These are phyloP conservation scores for Catocala nupta DNA, from an alignment of 2,888 invertebrate species.

Conservation along the genomic window DNA sequence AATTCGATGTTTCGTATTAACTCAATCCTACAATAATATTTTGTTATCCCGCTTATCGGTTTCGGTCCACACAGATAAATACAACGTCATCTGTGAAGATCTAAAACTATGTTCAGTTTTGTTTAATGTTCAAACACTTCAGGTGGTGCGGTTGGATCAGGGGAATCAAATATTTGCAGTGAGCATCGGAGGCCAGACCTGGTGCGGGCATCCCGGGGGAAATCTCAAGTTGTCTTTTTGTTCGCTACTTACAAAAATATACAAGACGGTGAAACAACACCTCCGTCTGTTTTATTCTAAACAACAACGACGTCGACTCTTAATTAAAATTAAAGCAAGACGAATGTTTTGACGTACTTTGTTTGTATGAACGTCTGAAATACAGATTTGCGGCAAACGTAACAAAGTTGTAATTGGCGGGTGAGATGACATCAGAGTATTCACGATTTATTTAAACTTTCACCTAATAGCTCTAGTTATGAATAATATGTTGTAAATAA, in stretches of 20 bases:
- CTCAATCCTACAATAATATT: slow-evolving; percentile 27
- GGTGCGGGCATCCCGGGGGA: slow-evolving; percentile 56
- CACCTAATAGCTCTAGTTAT: slow-evolving; percentile 4
- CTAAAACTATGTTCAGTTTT: slow-evolving; percentile 24
- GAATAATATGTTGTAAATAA: slow-evolving; percentile 14
- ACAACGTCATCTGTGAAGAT: slow-evolving; percentile 18
- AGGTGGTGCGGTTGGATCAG: slow-evolving; percentile 34
- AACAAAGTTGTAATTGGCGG: slow-evolving; percentile 17
- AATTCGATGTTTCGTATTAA: slow-evolving; percentile 32
- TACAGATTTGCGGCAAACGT: slow-evolving; percentile 18
- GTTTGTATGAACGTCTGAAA: slow-evolving; percentile 21
- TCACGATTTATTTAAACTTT: slow-evolving; percentile 23
- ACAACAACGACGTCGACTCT: slow-evolving; percentile 31
- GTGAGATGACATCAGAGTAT: slow-evolving; percentile 12
- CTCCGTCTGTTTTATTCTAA: slow-evolving; percentile 18
- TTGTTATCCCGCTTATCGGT: slow-evolving; percentile 29
- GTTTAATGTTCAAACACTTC: slow-evolving; percentile 20
- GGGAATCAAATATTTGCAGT: slow-evolving; percentile 58
- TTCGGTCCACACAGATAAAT: slow-evolving; percentile 22
- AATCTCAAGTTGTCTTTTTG: slow-evolving; percentile 59
- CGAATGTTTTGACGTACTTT: slow-evolving; percentile 25
- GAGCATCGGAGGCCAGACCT: slow-evolving; percentile 40
- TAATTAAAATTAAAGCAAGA: slow-evolving; percentile 41
- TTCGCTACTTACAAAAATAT: slow-evolving; percentile 46
- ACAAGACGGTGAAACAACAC: slow-evolving; percentile 42